Percentiles rank a stretch among this genome's conserved stretches.
These are phyloP conservation scores for Pogoniulus pusillus DNA, from an alignment of 2,797 vertebrate species.

Conservation along the genomic window DNA sequence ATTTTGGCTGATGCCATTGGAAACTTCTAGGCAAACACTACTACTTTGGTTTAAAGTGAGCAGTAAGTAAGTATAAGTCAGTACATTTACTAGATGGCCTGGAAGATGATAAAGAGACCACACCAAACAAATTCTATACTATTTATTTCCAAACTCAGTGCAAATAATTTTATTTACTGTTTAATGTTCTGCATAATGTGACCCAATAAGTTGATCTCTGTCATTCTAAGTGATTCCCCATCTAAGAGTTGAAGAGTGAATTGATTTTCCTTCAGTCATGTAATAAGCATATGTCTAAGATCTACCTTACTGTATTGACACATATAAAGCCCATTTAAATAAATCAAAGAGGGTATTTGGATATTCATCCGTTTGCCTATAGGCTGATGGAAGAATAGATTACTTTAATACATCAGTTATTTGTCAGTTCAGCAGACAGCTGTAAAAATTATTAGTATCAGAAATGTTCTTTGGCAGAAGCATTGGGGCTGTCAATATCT, in stretches of 20 bases:
- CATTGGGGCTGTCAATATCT: neutral
- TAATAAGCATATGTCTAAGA: constrained; percentile 56
- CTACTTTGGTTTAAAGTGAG: neutral
- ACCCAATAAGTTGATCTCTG: constrained; percentile 75
- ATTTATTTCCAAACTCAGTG: neutral
- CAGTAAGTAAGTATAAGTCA: neutral
- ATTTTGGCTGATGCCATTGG: neutral
- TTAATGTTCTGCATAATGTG: constrained; percentile 52
- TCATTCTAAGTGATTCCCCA: constrained; percentile 72
- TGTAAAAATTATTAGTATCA: constrained; percentile 5
- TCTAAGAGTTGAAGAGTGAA: constrained; percentile 72
- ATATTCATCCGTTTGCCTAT: neutral
- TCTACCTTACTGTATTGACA: neutral
- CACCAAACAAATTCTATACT: neutral
- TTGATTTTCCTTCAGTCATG: constrained; percentile 80
- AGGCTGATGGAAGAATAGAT: neutral
- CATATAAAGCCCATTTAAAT: constrained; percentile 23
- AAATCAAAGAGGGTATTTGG: constrained; percentile 15
- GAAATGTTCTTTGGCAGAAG: neutral
- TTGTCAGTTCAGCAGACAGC: neutral
- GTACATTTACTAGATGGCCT: neutral
- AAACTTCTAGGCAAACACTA: neutral
- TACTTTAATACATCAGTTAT: neutral
- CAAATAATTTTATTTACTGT: constrained; percentile 60
- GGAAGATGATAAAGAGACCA: neutral